Evolutionary conservation across 2,888 invertebrate species (phyloP).

Genomic region (Tricholauxania praeusta): DNA sequence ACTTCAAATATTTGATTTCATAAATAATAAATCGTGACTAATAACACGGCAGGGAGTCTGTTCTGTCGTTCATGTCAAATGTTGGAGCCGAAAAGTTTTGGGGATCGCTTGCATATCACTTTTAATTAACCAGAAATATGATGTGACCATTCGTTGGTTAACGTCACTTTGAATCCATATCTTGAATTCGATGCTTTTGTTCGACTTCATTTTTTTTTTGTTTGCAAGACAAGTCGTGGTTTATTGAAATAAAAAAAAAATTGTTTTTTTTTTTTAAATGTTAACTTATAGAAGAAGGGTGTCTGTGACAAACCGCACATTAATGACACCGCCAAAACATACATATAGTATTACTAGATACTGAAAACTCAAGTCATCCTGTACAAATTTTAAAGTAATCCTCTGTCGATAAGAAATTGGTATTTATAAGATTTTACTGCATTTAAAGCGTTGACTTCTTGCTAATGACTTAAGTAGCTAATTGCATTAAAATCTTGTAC

Average conservation of each 20-base stretch:
- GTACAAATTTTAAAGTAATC: constrained; percentile 34
- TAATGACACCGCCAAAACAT: constrained; percentile 64
- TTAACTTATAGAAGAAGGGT: constrained; percentile 39
- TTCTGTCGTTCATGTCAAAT: constrained; percentile 14
- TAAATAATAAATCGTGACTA: constrained; percentile 62
- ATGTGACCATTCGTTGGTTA: constrained; percentile 36
- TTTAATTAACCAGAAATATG: constrained; percentile 36
- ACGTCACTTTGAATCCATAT: constrained; percentile 23
- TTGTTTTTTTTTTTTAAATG: no score
- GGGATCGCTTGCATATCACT: constrained; percentile 31
- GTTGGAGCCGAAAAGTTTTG: not conserved
- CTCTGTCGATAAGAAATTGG: not conserved
- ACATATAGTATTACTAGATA: constrained; percentile 53
- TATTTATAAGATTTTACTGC: constrained; percentile 12
- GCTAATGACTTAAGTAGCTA: constrained; percentile 50
- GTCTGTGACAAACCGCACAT: constrained; percentile 42
- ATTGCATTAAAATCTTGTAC: constrained; percentile 39
- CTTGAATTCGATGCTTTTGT: not conserved
- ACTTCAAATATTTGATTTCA: constrained; percentile 30
- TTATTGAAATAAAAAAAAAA: no score
- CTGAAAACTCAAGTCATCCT: constrained; percentile 63
- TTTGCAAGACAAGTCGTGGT: no score
- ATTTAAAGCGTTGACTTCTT: constrained; percentile 49
- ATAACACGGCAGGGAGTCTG: constrained; percentile 62
- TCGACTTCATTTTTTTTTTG: no score